Evolutionary conservation across 2,888 invertebrate genomes (phyloP).

Genomic region (Metellina segmentata): DNA sequence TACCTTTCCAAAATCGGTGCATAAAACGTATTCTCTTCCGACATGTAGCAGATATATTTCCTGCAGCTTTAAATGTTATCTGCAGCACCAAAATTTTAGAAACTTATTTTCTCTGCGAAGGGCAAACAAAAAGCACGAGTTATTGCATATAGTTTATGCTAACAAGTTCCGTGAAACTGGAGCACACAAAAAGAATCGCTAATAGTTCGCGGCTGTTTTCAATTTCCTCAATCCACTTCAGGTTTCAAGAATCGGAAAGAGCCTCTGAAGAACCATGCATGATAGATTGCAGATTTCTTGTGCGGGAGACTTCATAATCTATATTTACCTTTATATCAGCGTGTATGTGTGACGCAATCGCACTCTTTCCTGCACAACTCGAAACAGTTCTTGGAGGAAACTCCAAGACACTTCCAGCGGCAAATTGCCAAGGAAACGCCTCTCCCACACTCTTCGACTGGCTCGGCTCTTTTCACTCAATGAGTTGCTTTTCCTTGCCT

Average conservation of each 20-base stretch:
- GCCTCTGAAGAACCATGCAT: background rate
- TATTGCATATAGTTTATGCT: no score
- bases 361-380: slow-evolving; percentile 15
- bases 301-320: slow-evolving; percentile 6
- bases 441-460: background rate
- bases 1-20: no score
- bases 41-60: no score
- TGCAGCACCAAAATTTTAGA: no score
- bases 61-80: no score
- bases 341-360: slow-evolving; percentile 50
- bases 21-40: no score
- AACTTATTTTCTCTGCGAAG: no score
- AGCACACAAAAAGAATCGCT: no score
- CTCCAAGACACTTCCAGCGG: background rate
- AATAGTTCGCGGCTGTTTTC: background rate
- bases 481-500: background rate
- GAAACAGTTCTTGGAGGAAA: slow-evolving; percentile 27
- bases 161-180: no score
- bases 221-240: background rate
- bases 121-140: no score
- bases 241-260: background rate
- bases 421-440: slow-evolving; percentile 40
- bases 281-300: background rate
- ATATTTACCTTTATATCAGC: slow-evolving; percentile 44
- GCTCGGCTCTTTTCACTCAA: background rate